Evolutionary conservation across 2,113 vertebrate genomes (phyloP), one percentile per base, ranked within the genome.

Genomic region (Phodopus roborovskii): DNA sequence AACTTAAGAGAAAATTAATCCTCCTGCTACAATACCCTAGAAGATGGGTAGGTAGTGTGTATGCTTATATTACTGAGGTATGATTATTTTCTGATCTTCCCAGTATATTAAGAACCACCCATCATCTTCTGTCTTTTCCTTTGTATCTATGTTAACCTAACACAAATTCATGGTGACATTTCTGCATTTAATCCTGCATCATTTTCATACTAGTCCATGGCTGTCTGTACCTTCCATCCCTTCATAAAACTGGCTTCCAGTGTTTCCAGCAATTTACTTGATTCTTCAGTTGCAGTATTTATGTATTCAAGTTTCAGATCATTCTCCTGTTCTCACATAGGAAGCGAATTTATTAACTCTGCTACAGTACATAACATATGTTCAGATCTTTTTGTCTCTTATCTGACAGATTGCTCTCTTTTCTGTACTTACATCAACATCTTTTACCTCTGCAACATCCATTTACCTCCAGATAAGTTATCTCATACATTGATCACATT

Each of bases 281-380:
- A 33, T 70, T 96, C 45, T 84, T 96, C 5, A 26, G 12, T 58
- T 90, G 17, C 7, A 45, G 4, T 42, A 19, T 79, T 28, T 0
- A 2, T 6, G 22, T 13, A 20, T 6, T 36, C 17, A 20, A 10
- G 33, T 90, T 94, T 74, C 79, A 86, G 56, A 74, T 53, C 0
- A 1, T 45, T 70, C 60, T 9, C 13, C 45, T 60, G 4, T 64
- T 24, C 7, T 17, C 0, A 6, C 28, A 30, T 0, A 2, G 5
- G 15, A 60, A 22, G 45, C 16, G 48, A 56, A 33, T 56, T 75
- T 8, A 19, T 56, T 56, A 77, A 60, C 7, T 68, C 53, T 33
- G 62, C 24, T 28, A 74, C 9, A 26, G n/a, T 66, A 6, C 15
- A 42, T 45, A 62, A 1, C 22, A 0, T 42, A 58, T 64, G 19